These are phyloP conservation scores for Poliocrania exsul DNA, from an alignment of 2,797 vertebrate genomes.

Conservation along the genomic window DNA sequence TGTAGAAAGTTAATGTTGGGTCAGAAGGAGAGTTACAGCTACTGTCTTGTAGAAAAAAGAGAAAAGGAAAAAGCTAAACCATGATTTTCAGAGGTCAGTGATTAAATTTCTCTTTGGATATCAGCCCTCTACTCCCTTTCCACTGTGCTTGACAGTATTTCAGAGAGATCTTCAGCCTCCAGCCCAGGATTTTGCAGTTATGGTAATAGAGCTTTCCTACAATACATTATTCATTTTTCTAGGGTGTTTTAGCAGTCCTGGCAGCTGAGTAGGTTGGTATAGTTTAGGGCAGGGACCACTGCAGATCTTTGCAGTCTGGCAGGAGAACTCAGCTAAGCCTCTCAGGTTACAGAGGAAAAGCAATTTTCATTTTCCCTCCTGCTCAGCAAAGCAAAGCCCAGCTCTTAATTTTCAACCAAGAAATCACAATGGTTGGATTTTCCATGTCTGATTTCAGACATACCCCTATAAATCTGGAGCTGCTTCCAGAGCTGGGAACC, in stretches of 20 bases:
- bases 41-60: background rate
- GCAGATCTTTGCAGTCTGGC: constrained; percentile 15
- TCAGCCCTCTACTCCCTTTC: background rate
- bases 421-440: background rate
- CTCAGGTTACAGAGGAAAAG: constrained; percentile 40
- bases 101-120: constrained; percentile 1
- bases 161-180: background rate
- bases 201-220: background rate
- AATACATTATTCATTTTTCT: constrained; percentile 41
- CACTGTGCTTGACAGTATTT: background rate
- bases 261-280: background rate
- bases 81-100: background rate
- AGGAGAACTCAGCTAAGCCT: constrained; percentile 2
- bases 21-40: background rate
- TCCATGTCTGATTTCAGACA: background rate
- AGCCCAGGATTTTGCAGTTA: background rate
- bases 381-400: background rate
- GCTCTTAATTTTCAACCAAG: background rate
- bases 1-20: background rate
- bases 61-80: background rate
- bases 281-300: constrained; percentile 38
- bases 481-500: background rate
- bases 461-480: constrained; percentile 11
- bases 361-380: constrained; percentile 39
- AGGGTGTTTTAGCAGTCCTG: background rate